Evolutionary conservation across 2,797 vertebrate genomes (phyloP), one percentile per base, ranked within the genome.

Genomic region (Tachyglossus aculeatus): DNA sequence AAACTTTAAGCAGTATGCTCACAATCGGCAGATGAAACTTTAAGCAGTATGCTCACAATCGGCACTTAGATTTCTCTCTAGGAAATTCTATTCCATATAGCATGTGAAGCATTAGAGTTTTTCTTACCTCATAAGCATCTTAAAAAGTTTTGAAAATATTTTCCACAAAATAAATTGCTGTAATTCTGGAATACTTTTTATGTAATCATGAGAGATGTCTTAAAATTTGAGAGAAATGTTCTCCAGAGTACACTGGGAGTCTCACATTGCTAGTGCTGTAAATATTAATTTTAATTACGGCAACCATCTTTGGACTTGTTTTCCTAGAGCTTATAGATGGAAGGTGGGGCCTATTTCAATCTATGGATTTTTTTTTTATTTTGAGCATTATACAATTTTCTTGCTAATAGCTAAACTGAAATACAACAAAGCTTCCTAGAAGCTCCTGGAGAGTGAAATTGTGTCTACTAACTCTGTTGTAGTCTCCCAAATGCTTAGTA

Each of bases 271-370:
- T 43, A 32, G 6, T 13, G 34, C 41, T 38, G 4, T n/a, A 24
- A 12, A 53, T 33, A 27, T 12, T 7, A 43, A 4, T 45, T 65
- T 19, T 29, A 10, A 47, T 67, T 21, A 5, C 43, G 44, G 51
- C 15, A 8, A 0, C 56, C 11, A 18, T 45, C 37, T 74, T 4
- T 21, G 44, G 41, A 22, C 51, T 71, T 47, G 3, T 16, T 51
- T 33, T 47, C 48, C 61, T 3, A 39, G 45, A 66, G 38, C 54
- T 61, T 40, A 45, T 22, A 27, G 25, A 54, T 18, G 43, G 67
- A 77, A 48, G 67, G 34, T 29, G 6, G 36, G 64, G 34, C 59
- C 27, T 32, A 1, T 48, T 72, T 33, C 67, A 52, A 79, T 47
- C 69, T 55, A 29, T 27, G 31, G 56, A 48, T 43, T 18, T 64